A percentile compares a stretch with the other conserved stretches of the same genome.
Evolutionary conservation across 1,140 invertebrate genomes (phyloP).

Genomic region (Lethocerus indicus): DNA sequence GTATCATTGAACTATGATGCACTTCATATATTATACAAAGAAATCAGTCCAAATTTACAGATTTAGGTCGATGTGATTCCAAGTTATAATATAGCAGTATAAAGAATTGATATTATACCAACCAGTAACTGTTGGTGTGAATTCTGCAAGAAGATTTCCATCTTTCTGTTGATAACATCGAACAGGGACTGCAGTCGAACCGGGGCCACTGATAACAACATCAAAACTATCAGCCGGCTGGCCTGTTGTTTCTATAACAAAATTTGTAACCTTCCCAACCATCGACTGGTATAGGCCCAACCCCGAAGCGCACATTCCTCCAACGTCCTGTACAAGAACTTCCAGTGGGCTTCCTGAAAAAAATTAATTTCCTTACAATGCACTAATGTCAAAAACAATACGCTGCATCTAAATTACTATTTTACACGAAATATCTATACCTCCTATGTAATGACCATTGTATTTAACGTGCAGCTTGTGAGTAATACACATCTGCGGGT

Average conservation of each 20-base stretch:
- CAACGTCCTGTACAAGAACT: slow-evolving; percentile 34
- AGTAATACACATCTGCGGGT: slow-evolving; percentile 59
- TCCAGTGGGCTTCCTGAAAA: slow-evolving; percentile 31
- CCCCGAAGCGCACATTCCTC: slow-evolving; percentile 60
- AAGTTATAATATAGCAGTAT: slow-evolving; percentile 19
- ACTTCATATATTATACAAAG: too few relatives aligned
- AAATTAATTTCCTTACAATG: slow-evolving; percentile 2
- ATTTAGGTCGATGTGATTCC: too few relatives aligned
- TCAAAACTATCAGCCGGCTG: slow-evolving; percentile 76
- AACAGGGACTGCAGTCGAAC: slow-evolving; percentile 78
- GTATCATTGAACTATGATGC: too few relatives aligned
- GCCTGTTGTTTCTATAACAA: slow-evolving; percentile 76
- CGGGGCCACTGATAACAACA: slow-evolving; percentile 73
- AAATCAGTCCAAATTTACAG: too few relatives aligned
- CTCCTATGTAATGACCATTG: slow-evolving; percentile 49
- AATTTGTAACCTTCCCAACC: slow-evolving; percentile 51
- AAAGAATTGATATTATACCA: slow-evolving; percentile 20
- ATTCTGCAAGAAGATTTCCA: slow-evolving; percentile 81
- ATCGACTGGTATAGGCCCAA: slow-evolving; percentile 64
- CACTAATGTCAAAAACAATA: not conserved
- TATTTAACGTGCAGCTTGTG: slow-evolving; percentile 66
- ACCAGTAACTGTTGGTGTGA: slow-evolving; percentile 64
- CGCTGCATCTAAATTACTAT: not conserved
- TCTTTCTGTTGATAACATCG: slow-evolving; percentile 91
- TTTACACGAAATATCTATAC: slow-evolving; percentile 20